Conservation (phyloP, 2,888 invertebrate species). For the Ochlodes sylvanus region DNA sequence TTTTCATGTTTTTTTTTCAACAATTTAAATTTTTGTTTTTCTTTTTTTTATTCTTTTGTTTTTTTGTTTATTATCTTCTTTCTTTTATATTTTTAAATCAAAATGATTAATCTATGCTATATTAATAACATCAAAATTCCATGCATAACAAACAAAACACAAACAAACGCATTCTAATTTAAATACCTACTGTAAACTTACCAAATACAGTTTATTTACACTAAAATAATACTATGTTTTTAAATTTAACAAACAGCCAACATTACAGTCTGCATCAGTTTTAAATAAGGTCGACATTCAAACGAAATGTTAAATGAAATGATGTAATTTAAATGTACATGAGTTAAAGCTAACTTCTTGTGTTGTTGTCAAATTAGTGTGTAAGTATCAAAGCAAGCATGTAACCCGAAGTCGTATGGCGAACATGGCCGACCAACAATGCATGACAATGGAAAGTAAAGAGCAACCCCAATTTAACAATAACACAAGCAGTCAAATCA, state of each 20-base stretch:
- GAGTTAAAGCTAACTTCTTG: background rate
- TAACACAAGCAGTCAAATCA: slow-evolving; percentile 16
- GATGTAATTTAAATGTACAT: background rate
- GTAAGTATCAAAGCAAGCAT: background rate
- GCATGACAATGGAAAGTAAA: background rate
- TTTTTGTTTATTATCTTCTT: background rate
- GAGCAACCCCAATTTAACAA: background rate
- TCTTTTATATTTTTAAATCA: background rate
- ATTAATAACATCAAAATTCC: background rate
- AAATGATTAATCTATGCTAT: background rate
- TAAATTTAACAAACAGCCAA: too few relatives aligned
- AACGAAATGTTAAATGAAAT: background rate
- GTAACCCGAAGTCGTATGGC: background rate
- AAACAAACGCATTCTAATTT: slow-evolving; percentile 1
- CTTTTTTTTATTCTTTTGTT: background rate
- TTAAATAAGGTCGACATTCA: background rate
- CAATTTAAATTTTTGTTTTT: background rate
- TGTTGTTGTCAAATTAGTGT: background rate
- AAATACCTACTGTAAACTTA: slow-evolving; percentile 2
- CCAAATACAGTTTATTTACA: slow-evolving; percentile 19
- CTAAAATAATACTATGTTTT: background rate
- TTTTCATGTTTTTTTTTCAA: too few relatives aligned
- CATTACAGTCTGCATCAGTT: background rate
- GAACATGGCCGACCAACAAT: background rate
- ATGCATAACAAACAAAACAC: slow-evolving; percentile 15